A percentile compares a stretch with the other conserved stretches of the same genome.
These are phyloP conservation scores for Ernsta delagoae DNA, from an alignment of 2,888 invertebrate species.

Conservation along the genomic window DNA sequence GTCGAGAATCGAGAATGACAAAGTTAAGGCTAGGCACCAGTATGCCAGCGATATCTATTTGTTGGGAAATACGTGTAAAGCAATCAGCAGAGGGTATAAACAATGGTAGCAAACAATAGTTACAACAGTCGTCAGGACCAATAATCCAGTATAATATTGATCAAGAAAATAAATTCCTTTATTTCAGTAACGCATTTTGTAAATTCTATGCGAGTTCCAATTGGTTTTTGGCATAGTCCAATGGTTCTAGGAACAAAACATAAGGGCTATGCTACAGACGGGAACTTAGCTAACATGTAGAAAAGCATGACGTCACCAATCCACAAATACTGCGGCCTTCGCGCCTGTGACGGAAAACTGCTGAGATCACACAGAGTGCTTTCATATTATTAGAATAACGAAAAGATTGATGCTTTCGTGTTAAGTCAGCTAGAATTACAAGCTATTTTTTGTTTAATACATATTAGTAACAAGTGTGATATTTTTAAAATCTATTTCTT, in stretches of 20 bases:
- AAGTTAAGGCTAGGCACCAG: too few species aligned
- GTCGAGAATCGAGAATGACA: too few species aligned
- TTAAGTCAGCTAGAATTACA: conserved; percentile 36
- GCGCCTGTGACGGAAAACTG: conserved; percentile 66
- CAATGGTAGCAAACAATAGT: too few species aligned
- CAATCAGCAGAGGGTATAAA: too few species aligned
- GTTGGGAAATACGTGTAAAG: too few species aligned
- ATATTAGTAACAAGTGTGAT: neutral
- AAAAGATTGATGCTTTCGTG: conserved; percentile 57
- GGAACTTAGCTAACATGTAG: conserved; percentile 56
- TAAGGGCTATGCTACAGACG: conserved; percentile 22
- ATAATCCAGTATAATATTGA: too few species aligned
- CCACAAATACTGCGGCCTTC: conserved; percentile 74
- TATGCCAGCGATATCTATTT: too few species aligned
- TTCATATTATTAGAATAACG: conserved; percentile 47
- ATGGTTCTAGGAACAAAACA: neutral
- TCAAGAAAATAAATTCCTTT: too few species aligned
- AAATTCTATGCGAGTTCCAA: too few species aligned
- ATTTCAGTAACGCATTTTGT: too few species aligned
- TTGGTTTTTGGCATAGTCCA: neutral
- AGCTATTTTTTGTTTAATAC: conserved; percentile 11
- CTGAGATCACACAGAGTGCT: conserved; percentile 54
- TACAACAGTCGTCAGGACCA: too few species aligned
- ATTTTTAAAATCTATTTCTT: too few species aligned
- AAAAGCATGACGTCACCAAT: conserved; percentile 65